Evolutionary conservation across 2,113 vertebrate genomes (phyloP), one percentile per base, ranked within the genome.

Genomic region (Oryctolagus cuniculus): DNA sequence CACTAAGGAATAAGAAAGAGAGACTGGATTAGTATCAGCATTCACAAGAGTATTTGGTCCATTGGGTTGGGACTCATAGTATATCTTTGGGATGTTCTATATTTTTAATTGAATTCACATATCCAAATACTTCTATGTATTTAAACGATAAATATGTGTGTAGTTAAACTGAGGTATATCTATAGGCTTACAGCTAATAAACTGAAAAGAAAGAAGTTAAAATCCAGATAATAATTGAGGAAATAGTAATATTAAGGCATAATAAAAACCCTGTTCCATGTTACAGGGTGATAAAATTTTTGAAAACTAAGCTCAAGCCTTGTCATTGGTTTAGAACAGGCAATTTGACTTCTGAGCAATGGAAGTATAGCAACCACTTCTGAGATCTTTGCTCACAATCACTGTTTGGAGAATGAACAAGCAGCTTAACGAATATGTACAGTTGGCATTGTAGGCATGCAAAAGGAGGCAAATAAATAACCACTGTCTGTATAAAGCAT

Each of bases 91-190:
- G 12, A 22, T 87, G 36, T 73, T 34, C 9, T 55, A 27, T 63
- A 89, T 22, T 69, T 89, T 95, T 70, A 61, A 88, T 63, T n/a
- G 3, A 95, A 67, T 81, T 72, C 80, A n/a, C 44, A 8, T 44
- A 44, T 44, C 44, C 44, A 44, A 44, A 6, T 44, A 44, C 44
- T 6, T 44, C 44, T 44, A 44, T 44, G 44, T 44, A 44, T 44
- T 44, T 44, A 44, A 44, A 44, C 44, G 6, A 6, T 44, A 44
- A 44, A 44, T 44, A 7, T 44, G 44, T 58, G 8, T 85, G 11
- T 19, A 69, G 29, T 93, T 80, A 53, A 91, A 66, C 38, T 4
- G 6, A 19, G n/a, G 25, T 67, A 13, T 78, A 24, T 91, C 4
- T 12, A 49, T 72, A 51, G 34, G 15, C 5, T 67, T 91, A 31